Evolutionary conservation across 2,797 vertebrate genomes (phyloP).

Genomic region (Sphenodon punctatus): DNA sequence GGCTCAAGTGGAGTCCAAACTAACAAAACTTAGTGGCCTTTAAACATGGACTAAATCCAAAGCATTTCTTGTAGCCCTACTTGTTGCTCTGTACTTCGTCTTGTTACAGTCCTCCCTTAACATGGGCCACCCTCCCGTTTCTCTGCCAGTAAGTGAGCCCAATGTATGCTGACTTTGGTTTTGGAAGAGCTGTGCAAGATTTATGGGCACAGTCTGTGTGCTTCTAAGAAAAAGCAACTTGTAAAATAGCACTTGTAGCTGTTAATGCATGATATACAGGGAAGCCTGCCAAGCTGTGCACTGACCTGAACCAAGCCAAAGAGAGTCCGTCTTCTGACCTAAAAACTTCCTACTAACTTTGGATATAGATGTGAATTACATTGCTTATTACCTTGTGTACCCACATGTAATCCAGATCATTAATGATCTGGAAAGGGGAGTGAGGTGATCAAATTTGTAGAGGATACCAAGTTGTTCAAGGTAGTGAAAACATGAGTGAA

Average conservation of each 20-base stretch:
- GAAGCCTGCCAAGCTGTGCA: constrained; percentile 17
- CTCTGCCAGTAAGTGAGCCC: too few relatives aligned
- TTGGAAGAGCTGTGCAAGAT: constrained; percentile 25
- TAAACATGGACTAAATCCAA: neutral
- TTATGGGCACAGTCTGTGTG: constrained; percentile 27
- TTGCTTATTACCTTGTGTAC: neutral
- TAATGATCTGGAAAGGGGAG: too few relatives aligned
- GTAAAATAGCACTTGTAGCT: neutral
- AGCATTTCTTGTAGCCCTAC: constrained; percentile 23
- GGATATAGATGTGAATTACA: neutral
- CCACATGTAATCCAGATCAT: too few relatives aligned
- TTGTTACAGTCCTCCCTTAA: neutral
- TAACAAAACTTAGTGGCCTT: neutral
- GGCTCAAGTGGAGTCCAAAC: neutral
- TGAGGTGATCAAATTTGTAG: too few relatives aligned
- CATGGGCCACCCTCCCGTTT: too few relatives aligned
- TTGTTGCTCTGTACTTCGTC: constrained; percentile 42
- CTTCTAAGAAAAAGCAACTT: neutral
- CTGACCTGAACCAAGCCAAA: neutral
- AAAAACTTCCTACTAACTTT: neutral
- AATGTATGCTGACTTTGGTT: constrained; percentile 56
- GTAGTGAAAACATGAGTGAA: too few relatives aligned
- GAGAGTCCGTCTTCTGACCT: constrained; percentile 4
- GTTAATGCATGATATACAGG: neutral
- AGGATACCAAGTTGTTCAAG: too few relatives aligned